These are phyloP conservation scores for Engystomops pustulosus DNA, from an alignment of 2,113 vertebrate species.

Conservation along the genomic window DNA sequence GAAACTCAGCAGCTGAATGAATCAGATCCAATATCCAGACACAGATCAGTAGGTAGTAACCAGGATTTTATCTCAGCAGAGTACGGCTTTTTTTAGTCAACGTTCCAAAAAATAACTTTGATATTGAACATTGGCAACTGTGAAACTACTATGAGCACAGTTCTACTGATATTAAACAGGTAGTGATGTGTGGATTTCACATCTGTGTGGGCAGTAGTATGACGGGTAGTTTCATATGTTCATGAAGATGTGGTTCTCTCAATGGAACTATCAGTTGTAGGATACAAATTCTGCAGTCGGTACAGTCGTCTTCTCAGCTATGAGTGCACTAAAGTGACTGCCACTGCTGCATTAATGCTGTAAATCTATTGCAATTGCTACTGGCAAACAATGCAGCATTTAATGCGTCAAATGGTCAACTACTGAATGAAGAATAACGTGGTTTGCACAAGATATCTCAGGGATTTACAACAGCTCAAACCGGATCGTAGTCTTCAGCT, in stretches of 20 bases:
- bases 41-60: neutral
- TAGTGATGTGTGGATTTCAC: too few relatives aligned
- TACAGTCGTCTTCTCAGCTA: too few relatives aligned
- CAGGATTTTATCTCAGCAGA: neutral
- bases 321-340: neutral
- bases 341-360: neutral
- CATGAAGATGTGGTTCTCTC: too few relatives aligned
- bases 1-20: neutral
- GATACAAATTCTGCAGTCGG: neutral
- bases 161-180: neutral
- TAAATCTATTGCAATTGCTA: neutral
- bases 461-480: too few relatives aligned
- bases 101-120: neutral
- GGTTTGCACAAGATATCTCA: neutral
- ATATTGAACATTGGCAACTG: neutral
- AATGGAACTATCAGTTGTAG: neutral
- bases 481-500: too few relatives aligned
- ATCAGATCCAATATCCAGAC: slow-evolving; percentile 7
- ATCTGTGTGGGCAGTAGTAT: neutral
- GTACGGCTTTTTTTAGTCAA: neutral
- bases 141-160: neutral
- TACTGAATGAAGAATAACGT: neutral
- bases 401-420: neutral
- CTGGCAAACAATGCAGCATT: neutral
- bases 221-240: neutral